Evolutionary conservation across 2,888 invertebrate species (phyloP).

Genomic region (Ichneumon xanthorius): DNA sequence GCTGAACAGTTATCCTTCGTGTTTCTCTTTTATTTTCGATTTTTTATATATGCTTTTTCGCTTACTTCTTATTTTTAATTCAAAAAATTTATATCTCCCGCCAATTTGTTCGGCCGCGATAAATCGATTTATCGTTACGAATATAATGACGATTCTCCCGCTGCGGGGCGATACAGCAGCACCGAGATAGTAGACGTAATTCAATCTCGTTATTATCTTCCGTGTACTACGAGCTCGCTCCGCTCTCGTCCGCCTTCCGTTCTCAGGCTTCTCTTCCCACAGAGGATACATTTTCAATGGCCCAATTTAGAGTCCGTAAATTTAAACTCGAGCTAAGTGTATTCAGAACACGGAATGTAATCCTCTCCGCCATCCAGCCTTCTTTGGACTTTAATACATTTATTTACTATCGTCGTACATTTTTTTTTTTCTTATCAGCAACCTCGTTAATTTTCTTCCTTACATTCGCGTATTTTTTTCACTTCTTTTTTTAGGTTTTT

Average conservation of each 20-base stretch:
- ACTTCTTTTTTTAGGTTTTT: neutral
- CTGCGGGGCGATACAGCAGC: neutral
- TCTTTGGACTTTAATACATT: constrained; percentile 17
- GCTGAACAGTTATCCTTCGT: neutral
- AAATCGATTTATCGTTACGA: constrained; percentile 38
- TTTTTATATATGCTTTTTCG: neutral
- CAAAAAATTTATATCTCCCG: constrained; percentile 24
- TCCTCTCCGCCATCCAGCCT: constrained; percentile 28
- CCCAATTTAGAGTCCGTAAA: constrained; percentile 54
- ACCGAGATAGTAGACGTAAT: constrained; percentile 22
- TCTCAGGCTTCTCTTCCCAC: constrained; percentile 51
- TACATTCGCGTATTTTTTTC: neutral
- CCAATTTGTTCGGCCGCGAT: neutral
- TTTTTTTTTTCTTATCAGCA: constrained; percentile 2
- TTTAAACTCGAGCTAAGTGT: constrained; percentile 16
- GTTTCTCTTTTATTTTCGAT: neutral
- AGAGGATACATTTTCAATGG: constrained; percentile 51
- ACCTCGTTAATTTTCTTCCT: constrained; percentile 30
- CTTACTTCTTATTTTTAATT: constrained; percentile 18
- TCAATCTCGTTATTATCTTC: constrained; percentile 55
- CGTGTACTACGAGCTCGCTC: constrained; percentile 19
- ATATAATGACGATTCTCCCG: constrained; percentile 34
- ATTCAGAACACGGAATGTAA: constrained; percentile 26
- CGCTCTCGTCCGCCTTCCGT: constrained; percentile 37
- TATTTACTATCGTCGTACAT: constrained; percentile 28